phyloP scores from a whole-genome alignment of 1,140 invertebrate species.

The Lasaia peninsularis region DNA sequence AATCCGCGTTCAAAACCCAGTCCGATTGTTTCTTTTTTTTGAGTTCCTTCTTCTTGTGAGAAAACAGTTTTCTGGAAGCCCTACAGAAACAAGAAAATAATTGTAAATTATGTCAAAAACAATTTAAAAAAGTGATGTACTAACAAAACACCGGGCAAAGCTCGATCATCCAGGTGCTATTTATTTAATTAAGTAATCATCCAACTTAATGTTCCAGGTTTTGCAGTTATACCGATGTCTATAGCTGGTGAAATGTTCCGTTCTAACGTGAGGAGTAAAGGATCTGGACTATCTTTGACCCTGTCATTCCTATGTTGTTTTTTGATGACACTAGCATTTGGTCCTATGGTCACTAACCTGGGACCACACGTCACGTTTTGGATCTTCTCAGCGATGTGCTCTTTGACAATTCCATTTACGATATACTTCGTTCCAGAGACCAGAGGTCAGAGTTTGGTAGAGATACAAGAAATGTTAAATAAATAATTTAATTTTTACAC shows the following conservation, averaged over 20 bases:
- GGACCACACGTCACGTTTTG: conserved; percentile 75
- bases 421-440: conserved; percentile 79
- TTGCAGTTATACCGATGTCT: conserved; percentile 36
- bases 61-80: too few relatives aligned
- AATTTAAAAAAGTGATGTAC: too few relatives aligned
- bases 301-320: not conserved
- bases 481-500: conserved; percentile 23
- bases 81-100: too few relatives aligned
- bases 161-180: too few relatives aligned
- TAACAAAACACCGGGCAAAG: too few relatives aligned
- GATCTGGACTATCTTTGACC: conserved; percentile 6
- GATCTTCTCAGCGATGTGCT: conserved; percentile 29
- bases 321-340: conserved; percentile 74
- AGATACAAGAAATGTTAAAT: conserved; percentile 62
- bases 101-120: too few relatives aligned
- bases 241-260: conserved; percentile 41
- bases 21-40: too few relatives aligned
- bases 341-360: conserved; percentile 58
- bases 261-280: conserved; percentile 33
- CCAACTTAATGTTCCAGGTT: conserved; percentile 30
- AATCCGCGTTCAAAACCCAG: too few relatives aligned
- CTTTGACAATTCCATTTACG: conserved; percentile 67
- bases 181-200: not conserved
- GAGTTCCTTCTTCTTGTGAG: too few relatives aligned
- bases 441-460: conserved; percentile 77